Evolutionary conservation across 2,797 vertebrate species (phyloP).

Genomic region (Hydrocynus forskahlii): DNA sequence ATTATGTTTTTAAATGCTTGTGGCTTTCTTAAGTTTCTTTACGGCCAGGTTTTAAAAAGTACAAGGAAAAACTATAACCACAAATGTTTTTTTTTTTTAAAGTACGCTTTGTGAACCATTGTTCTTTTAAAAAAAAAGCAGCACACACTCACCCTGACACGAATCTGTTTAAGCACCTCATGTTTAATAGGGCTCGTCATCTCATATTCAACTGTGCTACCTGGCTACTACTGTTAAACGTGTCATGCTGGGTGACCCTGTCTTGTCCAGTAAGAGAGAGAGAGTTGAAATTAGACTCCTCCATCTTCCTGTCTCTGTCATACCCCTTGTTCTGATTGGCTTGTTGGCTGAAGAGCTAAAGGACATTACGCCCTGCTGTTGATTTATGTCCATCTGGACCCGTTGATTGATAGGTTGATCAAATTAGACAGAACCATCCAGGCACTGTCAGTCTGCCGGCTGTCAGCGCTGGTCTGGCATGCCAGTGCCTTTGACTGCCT

Average conservation of each 20-base stretch:
- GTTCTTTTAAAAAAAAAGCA: background rate
- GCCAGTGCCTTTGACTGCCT: conserved; percentile 18
- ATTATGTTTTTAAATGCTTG: background rate
- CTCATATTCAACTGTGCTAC: conserved; percentile 4
- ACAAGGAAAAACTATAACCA: background rate
- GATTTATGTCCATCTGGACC: conserved; percentile 65
- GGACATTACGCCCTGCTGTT: conserved; percentile 37
- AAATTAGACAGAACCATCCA: conserved; percentile 58
- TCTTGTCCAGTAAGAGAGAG: conserved; percentile 10
- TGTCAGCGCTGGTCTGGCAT: conserved; percentile 35
- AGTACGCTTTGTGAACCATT: no score
- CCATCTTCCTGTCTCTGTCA: conserved; percentile 27
- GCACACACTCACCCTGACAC: background rate
- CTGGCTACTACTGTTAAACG: conserved; percentile 39
- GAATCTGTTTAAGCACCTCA: background rate
- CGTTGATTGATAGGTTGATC: conserved; percentile 59
- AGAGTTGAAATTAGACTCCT: conserved; percentile 34
- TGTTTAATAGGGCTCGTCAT: conserved; percentile 11
- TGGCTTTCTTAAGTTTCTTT: background rate
- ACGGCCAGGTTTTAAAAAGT: background rate
- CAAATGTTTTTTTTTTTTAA: background rate
- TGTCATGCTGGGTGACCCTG: conserved; percentile 37
- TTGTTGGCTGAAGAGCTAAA: conserved; percentile 42
- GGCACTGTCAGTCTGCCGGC: conserved; percentile 49
- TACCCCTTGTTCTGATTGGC: background rate